These are phyloP conservation scores for Gymnobelideus leadbeateri DNA, from an alignment of 2,113 vertebrate species.

Conservation along the genomic window DNA sequence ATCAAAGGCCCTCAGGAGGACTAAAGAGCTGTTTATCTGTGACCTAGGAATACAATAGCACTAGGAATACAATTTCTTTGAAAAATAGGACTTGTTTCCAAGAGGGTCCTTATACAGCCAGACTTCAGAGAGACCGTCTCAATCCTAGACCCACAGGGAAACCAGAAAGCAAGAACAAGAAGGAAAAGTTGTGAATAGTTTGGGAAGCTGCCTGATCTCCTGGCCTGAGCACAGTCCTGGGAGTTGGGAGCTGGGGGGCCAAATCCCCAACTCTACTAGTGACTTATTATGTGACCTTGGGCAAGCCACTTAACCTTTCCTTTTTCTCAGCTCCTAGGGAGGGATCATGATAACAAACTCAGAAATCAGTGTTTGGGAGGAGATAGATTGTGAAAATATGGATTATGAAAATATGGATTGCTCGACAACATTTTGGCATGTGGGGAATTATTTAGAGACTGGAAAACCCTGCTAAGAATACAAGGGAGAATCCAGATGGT, in stretches of 20 bases:
- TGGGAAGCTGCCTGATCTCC: not conserved
- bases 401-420: not conserved
- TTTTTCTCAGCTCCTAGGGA: not conserved
- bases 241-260: not conserved
- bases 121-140: slow-evolving; percentile 53
- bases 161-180: not conserved
- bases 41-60: slow-evolving; percentile 45
- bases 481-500: not conserved
- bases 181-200: not conserved
- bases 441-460: not conserved
- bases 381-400: not conserved
- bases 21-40: slow-evolving; percentile 63
- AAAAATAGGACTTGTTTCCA: slow-evolving; percentile 50
- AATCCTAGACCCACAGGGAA: slow-evolving; percentile 11
- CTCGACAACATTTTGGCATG: not conserved
- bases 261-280: not conserved
- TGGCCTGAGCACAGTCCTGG: not conserved
- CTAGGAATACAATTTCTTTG: slow-evolving; percentile 36
- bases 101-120: slow-evolving; percentile 40
- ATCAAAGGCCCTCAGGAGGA: slow-evolving; percentile 52
- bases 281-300: not conserved
- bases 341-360: not conserved
- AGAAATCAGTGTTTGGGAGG: not conserved
- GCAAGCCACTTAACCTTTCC: not conserved
- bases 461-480: not conserved